Conservation (phyloP, 2,113 vertebrate genomes). For the Donacobius atricapilla region DNA sequence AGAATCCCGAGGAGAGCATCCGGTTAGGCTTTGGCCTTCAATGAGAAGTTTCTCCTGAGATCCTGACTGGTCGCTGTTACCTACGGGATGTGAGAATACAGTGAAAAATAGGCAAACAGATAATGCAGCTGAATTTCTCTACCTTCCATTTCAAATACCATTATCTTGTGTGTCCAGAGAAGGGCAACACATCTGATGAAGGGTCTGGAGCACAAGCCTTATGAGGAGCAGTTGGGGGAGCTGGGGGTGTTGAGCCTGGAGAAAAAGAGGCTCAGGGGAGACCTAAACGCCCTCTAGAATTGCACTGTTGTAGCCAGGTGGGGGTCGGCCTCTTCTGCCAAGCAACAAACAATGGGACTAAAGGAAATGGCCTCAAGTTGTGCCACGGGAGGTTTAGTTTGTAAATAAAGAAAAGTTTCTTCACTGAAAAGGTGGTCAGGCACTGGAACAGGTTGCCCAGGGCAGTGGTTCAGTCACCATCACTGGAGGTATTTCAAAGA, state of each 20-base stretch:
- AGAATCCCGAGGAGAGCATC: constrained; percentile 92
- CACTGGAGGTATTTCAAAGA: neutral
- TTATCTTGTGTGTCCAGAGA: neutral
- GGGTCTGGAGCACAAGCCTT: neutral
- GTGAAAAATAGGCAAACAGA: neutral
- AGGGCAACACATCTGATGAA: neutral
- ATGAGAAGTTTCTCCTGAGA: constrained; percentile 95
- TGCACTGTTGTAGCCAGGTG: neutral
- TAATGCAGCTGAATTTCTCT: neutral
- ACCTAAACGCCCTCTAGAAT: neutral
- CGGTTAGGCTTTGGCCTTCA: constrained; percentile 80
- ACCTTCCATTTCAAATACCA: neutral
- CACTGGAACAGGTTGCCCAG: neutral
- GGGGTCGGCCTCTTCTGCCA: neutral
- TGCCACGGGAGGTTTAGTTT: neutral
- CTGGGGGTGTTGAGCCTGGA: neutral
- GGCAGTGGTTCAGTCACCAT: neutral
- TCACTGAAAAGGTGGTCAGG: neutral
- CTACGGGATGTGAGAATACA: constrained; percentile 61
- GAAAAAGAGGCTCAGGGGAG: neutral
- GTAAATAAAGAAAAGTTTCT: neutral
- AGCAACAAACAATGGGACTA: neutral
- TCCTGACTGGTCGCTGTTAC: constrained; percentile 93
- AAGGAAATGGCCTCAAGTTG: neutral
- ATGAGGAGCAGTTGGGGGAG: fast-evolving